phyloP scores from a whole-genome alignment of 1,140 invertebrate species.

The Diuraphis noxia region DNA sequence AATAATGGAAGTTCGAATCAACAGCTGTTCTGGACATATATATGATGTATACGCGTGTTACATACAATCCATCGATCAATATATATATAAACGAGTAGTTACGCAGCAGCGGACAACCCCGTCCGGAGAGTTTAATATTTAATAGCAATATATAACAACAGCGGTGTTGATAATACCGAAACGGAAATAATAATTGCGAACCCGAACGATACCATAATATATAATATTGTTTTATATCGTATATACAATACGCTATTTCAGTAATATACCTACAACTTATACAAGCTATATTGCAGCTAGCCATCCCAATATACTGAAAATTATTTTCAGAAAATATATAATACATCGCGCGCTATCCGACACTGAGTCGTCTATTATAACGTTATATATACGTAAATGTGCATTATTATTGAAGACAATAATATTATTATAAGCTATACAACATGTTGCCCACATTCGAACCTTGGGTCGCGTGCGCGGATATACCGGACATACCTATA shows the following conservation, averaged over 20 bases:
- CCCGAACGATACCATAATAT: neutral
- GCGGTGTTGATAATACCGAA: neutral
- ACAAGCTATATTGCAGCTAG: too few relatives aligned
- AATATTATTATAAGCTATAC: neutral
- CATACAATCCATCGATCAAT: too few relatives aligned
- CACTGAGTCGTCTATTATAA: neutral
- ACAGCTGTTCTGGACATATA: neutral
- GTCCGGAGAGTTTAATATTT: neutral
- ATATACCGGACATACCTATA: neutral
- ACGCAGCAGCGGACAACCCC: neutral
- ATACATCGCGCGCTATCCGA: neutral
- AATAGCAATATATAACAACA: neutral
- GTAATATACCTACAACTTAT: neutral
- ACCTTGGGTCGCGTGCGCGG: neutral
- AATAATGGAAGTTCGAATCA: neutral
- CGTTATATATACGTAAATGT: neutral
- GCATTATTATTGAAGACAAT: neutral
- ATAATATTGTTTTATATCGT: neutral
- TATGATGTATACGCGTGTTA: too few relatives aligned
- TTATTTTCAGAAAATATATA: too few relatives aligned
- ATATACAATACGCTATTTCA: neutral
- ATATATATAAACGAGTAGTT: neutral
- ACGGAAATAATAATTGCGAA: neutral
- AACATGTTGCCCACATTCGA: neutral
- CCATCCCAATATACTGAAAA: too few relatives aligned